Percentiles rank a stretch among this genome's conserved stretches.
These are phyloP conservation scores for Hapalemur alaotrensis DNA, from an alignment of 2,797 vertebrate species.

Conservation along the genomic window DNA sequence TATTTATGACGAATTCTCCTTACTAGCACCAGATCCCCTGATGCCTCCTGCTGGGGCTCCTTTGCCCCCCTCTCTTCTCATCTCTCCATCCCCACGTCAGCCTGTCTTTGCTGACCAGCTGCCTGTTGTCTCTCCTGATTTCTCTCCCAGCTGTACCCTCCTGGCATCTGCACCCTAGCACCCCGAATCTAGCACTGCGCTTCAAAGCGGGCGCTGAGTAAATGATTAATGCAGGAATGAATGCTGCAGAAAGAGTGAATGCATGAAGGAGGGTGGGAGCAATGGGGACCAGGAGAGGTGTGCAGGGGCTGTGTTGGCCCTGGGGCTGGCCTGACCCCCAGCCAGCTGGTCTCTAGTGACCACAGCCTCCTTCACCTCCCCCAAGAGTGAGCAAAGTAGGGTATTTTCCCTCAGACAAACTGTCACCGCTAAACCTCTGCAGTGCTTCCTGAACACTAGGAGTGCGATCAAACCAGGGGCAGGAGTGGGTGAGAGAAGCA, in stretches of 20 bases:
- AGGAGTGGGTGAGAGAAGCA: constrained; percentile 4
- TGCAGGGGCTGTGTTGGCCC: background rate
- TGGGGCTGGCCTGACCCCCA: background rate
- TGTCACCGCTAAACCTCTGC: background rate
- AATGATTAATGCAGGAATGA: background rate
- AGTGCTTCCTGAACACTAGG: background rate
- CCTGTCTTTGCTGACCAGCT: background rate
- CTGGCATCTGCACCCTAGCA: background rate
- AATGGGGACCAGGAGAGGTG: background rate
- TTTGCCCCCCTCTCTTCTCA: background rate
- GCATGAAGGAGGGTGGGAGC: background rate
- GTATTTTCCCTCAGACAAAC: fast-evolving
- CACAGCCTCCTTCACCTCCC: background rate
- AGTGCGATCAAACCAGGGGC: background rate
- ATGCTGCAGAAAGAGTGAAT: no score
- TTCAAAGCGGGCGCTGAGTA: fast-evolving
- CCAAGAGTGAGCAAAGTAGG: background rate
- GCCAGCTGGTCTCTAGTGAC: background rate
- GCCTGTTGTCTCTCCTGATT: background rate
- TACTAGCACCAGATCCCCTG: background rate
- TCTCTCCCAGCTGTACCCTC: background rate
- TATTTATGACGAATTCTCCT: background rate
- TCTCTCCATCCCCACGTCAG: background rate
- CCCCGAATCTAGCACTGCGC: no score
- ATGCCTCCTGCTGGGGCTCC: background rate